Conservation (phyloP, 2,888 invertebrate species). For the Phania funesta region DNA sequence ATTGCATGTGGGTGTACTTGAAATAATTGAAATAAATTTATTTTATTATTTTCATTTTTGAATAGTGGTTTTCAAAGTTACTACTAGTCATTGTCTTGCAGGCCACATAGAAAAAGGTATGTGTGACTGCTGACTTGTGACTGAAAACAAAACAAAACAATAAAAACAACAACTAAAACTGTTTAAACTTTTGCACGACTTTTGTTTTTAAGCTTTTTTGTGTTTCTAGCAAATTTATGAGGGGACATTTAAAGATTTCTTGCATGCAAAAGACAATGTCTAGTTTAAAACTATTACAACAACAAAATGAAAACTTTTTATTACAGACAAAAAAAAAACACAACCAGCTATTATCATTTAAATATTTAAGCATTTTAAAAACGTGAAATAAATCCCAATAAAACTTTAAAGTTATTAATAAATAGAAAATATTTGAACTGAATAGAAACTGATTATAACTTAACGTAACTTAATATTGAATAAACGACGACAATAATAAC, state of each 20-base stretch:
- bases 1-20: slow-evolving; percentile 64
- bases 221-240: slow-evolving; percentile 38
- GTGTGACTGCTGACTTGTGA: too few relatives aligned
- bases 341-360: not conserved
- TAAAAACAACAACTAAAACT: slow-evolving; percentile 1
- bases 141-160: not conserved
- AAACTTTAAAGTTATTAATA: not conserved
- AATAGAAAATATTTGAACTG: not conserved
- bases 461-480: not conserved
- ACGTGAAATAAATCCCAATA: not conserved
- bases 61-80: slow-evolving; percentile 8
- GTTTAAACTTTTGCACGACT: slow-evolving; percentile 62
- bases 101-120: slow-evolving; percentile 11
- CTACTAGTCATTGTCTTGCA: slow-evolving; percentile 38
- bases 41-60: slow-evolving; percentile 47
- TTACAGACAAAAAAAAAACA: not conserved
- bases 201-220: slow-evolving; percentile 27
- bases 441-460: too few relatives aligned
- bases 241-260: slow-evolving; percentile 6
- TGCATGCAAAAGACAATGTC: too few relatives aligned
- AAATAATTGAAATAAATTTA: slow-evolving; percentile 53
- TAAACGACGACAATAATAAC: not conserved
- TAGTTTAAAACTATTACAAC: not conserved
- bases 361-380: not conserved
- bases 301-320: not conserved